Percentiles rank a stretch among this genome's conserved stretches.
Evolutionary conservation across 2,797 vertebrate species (phyloP).

Genomic region (Tokudaia tokunoshimensis): DNA sequence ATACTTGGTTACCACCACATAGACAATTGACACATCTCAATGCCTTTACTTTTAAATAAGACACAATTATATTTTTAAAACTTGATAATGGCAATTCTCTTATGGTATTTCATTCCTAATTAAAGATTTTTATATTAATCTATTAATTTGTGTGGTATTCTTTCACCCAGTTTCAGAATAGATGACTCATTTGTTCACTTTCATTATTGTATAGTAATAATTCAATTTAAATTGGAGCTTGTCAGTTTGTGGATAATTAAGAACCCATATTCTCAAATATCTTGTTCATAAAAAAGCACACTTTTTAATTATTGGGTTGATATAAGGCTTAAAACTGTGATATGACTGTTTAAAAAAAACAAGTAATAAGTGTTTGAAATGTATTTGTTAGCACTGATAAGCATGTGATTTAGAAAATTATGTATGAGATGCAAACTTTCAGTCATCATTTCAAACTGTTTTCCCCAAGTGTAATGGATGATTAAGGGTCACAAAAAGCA

Average conservation of each 20-base stretch:
- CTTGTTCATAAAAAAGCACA: conserved; percentile 19
- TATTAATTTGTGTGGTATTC: neutral
- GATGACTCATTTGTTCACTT: neutral
- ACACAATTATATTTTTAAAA: conserved; percentile 19
- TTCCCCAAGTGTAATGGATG: neutral
- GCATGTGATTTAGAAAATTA: neutral
- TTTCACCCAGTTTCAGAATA: neutral
- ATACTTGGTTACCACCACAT: neutral
- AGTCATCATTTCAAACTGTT: neutral
- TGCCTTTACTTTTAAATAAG: conserved; percentile 21
- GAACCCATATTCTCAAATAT: neutral
- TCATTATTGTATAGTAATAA: neutral
- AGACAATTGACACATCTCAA: neutral
- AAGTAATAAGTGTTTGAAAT: neutral
- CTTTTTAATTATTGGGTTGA: neutral
- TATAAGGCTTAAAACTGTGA: neutral
- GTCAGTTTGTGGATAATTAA: neutral
- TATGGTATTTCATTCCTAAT: neutral
- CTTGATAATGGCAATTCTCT: neutral
- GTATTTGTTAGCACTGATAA: neutral
- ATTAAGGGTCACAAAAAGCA: neutral
- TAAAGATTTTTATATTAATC: neutral
- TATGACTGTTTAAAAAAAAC: neutral
- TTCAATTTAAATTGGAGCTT: neutral
- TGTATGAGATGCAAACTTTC: neutral